phyloP scores from a whole-genome alignment of 2,113 vertebrate genomes.

The Crotophaga sulcirostris region DNA sequence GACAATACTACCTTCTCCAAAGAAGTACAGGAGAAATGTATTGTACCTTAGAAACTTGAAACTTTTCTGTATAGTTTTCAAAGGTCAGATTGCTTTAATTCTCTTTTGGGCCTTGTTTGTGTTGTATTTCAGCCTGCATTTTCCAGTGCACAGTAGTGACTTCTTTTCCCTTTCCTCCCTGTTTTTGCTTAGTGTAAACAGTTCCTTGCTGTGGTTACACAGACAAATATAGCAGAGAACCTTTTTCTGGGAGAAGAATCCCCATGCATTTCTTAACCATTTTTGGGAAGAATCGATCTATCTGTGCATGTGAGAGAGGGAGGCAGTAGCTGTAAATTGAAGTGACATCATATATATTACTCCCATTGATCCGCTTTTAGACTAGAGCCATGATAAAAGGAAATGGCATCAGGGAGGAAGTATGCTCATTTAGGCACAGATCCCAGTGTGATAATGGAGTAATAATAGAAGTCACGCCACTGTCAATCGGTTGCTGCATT shows the following conservation, averaged over 20 bases:
- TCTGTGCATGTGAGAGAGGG: constrained; percentile 61
- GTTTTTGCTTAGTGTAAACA: constrained; percentile 78
- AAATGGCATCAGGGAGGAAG: constrained; percentile 86
- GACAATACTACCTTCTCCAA: neutral
- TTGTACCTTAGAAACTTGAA: neutral
- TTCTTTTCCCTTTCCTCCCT: constrained; percentile 25
- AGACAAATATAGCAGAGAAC: constrained; percentile 86
- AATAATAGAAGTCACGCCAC: constrained; percentile 85
- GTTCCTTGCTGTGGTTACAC: constrained; percentile 78
- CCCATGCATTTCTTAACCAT: constrained; percentile 85
- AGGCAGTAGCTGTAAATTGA: constrained; percentile 77
- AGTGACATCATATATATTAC: constrained; percentile 82
- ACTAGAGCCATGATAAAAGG: constrained; percentile 81
- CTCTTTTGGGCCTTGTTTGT: constrained; percentile 23
- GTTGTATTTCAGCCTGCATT: constrained; percentile 72
- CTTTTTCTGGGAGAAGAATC: constrained; percentile 77
- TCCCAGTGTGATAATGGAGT: constrained; percentile 86
- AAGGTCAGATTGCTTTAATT: constrained; percentile 50
- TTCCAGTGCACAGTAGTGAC: constrained; percentile 65
- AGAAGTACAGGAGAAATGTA: neutral
- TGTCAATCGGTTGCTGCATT: constrained; percentile 69
- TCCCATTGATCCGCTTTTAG: constrained; percentile 82
- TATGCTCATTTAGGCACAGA: constrained; percentile 82
- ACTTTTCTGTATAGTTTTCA: constrained; percentile 43
- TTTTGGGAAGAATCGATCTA: constrained; percentile 86